Conservation (phyloP, 2,888 invertebrate genomes). For the Leptinotarsa rubiginosa region DNA sequence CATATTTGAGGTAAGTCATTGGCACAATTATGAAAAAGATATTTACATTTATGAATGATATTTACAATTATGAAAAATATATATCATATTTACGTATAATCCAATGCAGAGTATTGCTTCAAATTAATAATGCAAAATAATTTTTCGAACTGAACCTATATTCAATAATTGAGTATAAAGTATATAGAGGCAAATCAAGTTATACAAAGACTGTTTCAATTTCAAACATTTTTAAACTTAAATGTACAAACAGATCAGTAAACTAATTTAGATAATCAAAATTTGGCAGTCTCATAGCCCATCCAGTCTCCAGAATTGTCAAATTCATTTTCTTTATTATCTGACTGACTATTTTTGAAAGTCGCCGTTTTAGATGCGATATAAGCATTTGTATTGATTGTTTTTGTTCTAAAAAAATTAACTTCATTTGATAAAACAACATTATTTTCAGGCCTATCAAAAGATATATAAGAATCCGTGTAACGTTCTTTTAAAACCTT, state of each 20-base stretch:
- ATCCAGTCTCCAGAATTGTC: constrained; percentile 61
- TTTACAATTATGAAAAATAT: too few species aligned
- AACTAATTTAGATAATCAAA: constrained; percentile 51
- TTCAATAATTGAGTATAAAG: background rate
- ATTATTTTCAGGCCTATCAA: constrained; percentile 54
- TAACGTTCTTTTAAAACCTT: constrained; percentile 29
- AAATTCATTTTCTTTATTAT: constrained; percentile 51
- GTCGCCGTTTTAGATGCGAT: constrained; percentile 53
- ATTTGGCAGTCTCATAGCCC: constrained; percentile 63
- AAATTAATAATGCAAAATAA: background rate
- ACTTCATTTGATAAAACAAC: constrained; percentile 55
- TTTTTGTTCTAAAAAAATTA: constrained; percentile 56
- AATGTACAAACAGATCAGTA: constrained; percentile 30
- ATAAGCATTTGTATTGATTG: constrained; percentile 50
- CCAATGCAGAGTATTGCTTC: background rate
- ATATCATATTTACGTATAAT: too few species aligned
- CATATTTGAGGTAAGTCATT: too few species aligned
- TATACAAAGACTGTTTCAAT: background rate
- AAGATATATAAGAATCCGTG: constrained; percentile 46
- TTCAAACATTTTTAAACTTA: constrained; percentile 1
- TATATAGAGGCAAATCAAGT: background rate
- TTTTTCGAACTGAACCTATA: background rate
- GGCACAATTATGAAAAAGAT: too few species aligned
- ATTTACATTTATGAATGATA: too few species aligned
- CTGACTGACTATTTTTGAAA: constrained; percentile 44